Conservation (phyloP, 2,888 invertebrate genomes). For the Drosophila fulvimacula region DNA sequence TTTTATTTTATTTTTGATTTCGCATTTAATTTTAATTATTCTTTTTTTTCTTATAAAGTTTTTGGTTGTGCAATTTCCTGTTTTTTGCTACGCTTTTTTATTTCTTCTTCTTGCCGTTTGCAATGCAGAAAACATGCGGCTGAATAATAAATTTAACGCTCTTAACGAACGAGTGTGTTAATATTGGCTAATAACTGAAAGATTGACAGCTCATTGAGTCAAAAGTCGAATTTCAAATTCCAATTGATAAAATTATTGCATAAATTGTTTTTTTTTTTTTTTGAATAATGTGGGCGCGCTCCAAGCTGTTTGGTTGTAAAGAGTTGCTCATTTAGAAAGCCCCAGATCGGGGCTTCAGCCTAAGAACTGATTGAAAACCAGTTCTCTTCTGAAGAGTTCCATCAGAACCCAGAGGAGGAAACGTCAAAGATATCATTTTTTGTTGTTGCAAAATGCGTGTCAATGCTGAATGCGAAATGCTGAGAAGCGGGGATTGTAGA, state of each 20-base stretch:
- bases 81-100: slow-evolving; percentile 28
- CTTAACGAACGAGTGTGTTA: too few relatives aligned
- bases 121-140: slow-evolving; percentile 7
- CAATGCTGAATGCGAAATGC: slow-evolving; percentile 29
- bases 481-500: slow-evolving; percentile 1
- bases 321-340: slow-evolving; percentile 18
- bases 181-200: slow-evolving; percentile 37
- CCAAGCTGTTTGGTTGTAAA: not conserved
- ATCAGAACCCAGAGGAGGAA: slow-evolving; percentile 42
- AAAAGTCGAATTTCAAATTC: not conserved
- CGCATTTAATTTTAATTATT: slow-evolving; percentile 5
- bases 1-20: slow-evolving; percentile 18
- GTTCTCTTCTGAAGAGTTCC: slow-evolving; percentile 20
- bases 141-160: not conserved
- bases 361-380: slow-evolving; percentile 35
- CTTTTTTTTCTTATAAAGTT: not conserved
- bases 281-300: not conserved
- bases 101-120: slow-evolving; percentile 4
- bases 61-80: slow-evolving; percentile 64
- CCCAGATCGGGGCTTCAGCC: not conserved
- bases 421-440: slow-evolving; percentile 17
- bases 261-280: slow-evolving; percentile 3
- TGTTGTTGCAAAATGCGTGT: slow-evolving; percentile 49
- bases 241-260: not conserved
- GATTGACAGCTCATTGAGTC: slow-evolving; percentile 5